Percentiles rank a stretch among this genome's conserved stretches.
These are phyloP conservation scores for Megaceryle alcyon DNA, from an alignment of 2,797 vertebrate species.

Conservation along the genomic window DNA sequence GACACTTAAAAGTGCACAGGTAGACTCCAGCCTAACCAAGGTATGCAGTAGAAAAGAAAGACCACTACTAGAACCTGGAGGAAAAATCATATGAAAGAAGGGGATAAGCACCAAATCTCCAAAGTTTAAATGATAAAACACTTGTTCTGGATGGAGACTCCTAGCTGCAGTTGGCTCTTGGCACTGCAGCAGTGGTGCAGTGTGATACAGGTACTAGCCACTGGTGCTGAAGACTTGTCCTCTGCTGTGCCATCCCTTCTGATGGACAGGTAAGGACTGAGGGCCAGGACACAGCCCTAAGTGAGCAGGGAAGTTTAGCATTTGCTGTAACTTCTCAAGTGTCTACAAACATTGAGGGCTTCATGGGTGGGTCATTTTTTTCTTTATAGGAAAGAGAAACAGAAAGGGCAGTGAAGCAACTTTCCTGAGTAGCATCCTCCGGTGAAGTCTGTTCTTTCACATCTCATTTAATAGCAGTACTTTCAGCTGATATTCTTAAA, in stretches of 20 bases:
- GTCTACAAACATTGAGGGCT: neutral
- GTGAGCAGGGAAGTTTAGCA: neutral
- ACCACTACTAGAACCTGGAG: neutral
- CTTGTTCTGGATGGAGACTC: neutral
- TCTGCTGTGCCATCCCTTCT: neutral
- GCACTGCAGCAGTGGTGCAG: neutral
- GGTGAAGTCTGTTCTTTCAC: neutral
- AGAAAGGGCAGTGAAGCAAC: neutral
- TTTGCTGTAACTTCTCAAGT: neutral
- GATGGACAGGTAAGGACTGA: neutral
- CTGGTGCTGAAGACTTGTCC: neutral
- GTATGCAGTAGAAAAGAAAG: neutral
- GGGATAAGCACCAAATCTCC: neutral
- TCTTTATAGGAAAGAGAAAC: neutral
- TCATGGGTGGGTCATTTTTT: neutral
- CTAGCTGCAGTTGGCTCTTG: accelerated
- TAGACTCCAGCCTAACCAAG: neutral
- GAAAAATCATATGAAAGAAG: neutral
- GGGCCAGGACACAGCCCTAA: neutral
- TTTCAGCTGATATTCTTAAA: neutral
- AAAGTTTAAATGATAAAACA: neutral
- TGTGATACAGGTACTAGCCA: neutral
- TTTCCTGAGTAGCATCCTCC: neutral
- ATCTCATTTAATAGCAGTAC: neutral
- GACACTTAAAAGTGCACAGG: neutral